phyloP scores from a whole-genome alignment of 1,140 invertebrate genomes.

The Drosophila auraria region DNA sequence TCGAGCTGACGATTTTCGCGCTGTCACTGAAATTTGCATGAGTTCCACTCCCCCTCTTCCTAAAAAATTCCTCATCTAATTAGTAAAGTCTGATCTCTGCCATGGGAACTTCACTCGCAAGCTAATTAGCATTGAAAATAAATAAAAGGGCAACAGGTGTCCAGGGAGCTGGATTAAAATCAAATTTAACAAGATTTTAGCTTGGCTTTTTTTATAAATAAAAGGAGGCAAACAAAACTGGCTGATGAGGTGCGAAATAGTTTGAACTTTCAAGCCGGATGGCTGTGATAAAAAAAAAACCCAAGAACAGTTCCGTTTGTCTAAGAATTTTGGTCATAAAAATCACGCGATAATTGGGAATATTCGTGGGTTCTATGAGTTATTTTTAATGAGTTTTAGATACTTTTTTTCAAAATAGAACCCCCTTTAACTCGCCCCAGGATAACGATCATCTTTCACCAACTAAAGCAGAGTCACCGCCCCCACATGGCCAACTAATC shows the following conservation, averaged over 20 bases:
- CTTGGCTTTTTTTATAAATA: not conserved
- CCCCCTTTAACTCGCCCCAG: not conserved
- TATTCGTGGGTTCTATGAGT: not conserved
- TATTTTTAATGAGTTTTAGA: not conserved
- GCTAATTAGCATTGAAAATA: conserved; percentile 44
- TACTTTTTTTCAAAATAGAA: not conserved
- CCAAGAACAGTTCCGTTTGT: conserved; percentile 6
- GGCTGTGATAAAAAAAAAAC: conserved; percentile 2
- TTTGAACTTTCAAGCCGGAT: not conserved
- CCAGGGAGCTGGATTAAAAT: conserved; percentile 5
- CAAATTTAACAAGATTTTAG: conserved; percentile 29
- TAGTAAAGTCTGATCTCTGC: conserved; percentile 43
- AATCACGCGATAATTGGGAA: not conserved
- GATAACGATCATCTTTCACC: conserved; percentile 40
- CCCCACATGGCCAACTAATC: conserved; percentile 46
- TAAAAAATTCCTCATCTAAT: conserved; percentile 49
- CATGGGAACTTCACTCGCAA: conserved; percentile 55
- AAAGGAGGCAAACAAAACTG: conserved; percentile 2
- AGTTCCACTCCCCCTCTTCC: not conserved
- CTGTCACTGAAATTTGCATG: conserved; percentile 41
- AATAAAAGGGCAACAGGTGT: conserved; percentile 12
- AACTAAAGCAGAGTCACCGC: conserved; percentile 3
- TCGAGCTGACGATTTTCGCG: conserved; percentile 58
- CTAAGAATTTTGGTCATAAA: not conserved
- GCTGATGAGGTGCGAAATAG: conserved; percentile 3